These are phyloP conservation scores for Benthosema pterotum DNA, from an alignment of 2,797 vertebrate species.

Conservation along the genomic window DNA sequence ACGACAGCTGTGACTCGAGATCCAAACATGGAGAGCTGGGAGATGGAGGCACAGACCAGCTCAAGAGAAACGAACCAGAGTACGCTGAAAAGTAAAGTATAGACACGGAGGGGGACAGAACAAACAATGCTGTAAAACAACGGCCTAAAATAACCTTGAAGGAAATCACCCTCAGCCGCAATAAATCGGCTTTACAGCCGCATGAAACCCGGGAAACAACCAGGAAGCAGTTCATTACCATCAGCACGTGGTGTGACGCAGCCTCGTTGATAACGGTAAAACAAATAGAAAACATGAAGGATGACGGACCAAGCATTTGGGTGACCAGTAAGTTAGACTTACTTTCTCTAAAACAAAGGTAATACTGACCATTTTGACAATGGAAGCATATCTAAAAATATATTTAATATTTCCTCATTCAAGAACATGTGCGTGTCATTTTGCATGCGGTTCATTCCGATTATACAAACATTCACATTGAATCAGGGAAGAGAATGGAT, in stretches of 20 bases:
- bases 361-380: slow-evolving; percentile 1
- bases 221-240: slow-evolving; percentile 50
- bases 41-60: slow-evolving; percentile 39
- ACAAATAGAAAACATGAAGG: slow-evolving; percentile 21
- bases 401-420: slow-evolving; percentile 10
- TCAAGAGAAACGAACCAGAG: slow-evolving; percentile 24
- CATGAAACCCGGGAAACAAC: slow-evolving; percentile 52
- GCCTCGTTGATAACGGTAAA: slow-evolving; percentile 17
- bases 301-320: slow-evolving; percentile 34
- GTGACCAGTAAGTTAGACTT: slow-evolving; percentile 12
- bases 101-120: slow-evolving; percentile 29
- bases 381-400: slow-evolving; percentile 22
- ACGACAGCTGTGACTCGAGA: slow-evolving; percentile 42
- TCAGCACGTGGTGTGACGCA: background rate
- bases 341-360: slow-evolving; percentile 22
- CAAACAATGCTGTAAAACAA: slow-evolving; percentile 54
- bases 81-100: slow-evolving; percentile 14
- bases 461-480: slow-evolving; percentile 40
- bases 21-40: slow-evolving; percentile 28
- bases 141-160: slow-evolving; percentile 50
- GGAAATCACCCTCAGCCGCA: slow-evolving; percentile 49
- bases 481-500: slow-evolving; percentile 34
- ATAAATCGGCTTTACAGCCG: slow-evolving; percentile 48
- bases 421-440: slow-evolving; percentile 40
- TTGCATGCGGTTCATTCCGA: slow-evolving; percentile 59